Conservation (phyloP, 2,888 invertebrate genomes). For the Tetranychus piercei region DNA sequence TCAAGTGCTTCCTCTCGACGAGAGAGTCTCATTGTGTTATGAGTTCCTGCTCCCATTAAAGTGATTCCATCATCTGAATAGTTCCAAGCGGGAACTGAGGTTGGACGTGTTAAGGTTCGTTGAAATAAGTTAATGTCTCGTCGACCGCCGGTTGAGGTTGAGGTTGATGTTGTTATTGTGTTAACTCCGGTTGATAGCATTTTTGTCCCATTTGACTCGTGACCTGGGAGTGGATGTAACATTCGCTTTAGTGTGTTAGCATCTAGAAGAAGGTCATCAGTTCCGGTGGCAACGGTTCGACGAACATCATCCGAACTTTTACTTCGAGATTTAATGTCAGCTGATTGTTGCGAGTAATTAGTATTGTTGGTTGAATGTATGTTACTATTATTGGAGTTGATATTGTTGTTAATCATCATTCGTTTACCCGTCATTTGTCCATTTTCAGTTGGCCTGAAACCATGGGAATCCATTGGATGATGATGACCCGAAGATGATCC, state of each 20-base stretch:
- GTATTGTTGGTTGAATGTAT: constrained; percentile 13
- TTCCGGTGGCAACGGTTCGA: constrained; percentile 19
- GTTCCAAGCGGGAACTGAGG: constrained; percentile 10
- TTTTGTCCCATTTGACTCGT: constrained; percentile 30
- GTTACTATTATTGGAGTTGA: constrained; percentile 3
- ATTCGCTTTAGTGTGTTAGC: constrained; percentile 74
- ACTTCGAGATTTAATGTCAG: constrained; percentile 41
- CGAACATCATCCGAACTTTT: constrained; percentile 76
- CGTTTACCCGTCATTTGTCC: constrained; percentile 5
- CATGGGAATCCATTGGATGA: constrained; percentile 11
- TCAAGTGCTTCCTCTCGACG: neutral
- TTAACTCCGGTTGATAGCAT: constrained; percentile 20
- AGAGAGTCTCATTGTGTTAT: constrained; percentile 21
- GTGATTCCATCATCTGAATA: constrained; percentile 13
- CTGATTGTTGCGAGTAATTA: constrained; percentile 28
- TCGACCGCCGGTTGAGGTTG: constrained; percentile 8
- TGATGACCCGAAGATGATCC: neutral
- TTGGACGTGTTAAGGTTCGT: neutral
- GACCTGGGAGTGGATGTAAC: constrained; percentile 67
- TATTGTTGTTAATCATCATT: constrained; percentile 1
- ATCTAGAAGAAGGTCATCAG: constrained; percentile 41
- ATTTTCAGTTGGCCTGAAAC: neutral
- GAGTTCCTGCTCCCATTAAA: constrained; percentile 21
- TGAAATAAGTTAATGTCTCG: neutral
- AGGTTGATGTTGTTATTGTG: constrained; percentile 21